Evolutionary conservation across 2,888 invertebrate species (phyloP).

Genomic region (Flexamia atlantica): DNA sequence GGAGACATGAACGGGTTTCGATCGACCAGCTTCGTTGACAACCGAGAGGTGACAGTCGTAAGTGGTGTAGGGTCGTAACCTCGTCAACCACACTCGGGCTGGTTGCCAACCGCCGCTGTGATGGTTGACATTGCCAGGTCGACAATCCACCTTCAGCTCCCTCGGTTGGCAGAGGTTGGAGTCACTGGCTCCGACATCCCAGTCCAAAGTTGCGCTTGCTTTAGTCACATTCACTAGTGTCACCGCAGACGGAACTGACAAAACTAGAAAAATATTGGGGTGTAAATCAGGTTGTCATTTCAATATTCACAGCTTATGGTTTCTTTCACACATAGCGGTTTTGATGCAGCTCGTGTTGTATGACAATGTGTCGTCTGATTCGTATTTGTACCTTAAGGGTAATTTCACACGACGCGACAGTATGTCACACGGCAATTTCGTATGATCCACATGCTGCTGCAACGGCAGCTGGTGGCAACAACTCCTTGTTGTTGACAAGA

Average conservation of each 20-base stretch:
- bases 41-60: not conserved
- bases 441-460: too few relatives aligned
- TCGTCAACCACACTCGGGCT: not conserved
- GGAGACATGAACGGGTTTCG: not conserved
- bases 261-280: not conserved
- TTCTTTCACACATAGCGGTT: too few relatives aligned
- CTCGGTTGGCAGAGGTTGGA: not conserved
- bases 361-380: too few relatives aligned
- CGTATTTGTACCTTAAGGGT: too few relatives aligned
- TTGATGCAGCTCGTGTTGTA: too few relatives aligned
- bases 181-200: not conserved
- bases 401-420: too few relatives aligned
- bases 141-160: not conserved
- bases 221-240: not conserved
- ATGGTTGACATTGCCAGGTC: not conserved
- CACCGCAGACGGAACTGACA: not conserved
- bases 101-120: not conserved
- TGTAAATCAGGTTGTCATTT: too few relatives aligned
- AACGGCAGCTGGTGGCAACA: too few relatives aligned
- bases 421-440: too few relatives aligned
- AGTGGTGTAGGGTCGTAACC: not conserved
- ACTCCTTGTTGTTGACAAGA: too few relatives aligned
- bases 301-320: too few relatives aligned
- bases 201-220: not conserved
- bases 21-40: not conserved